Evolutionary conservation across 2,797 vertebrate genomes (phyloP).

Genomic region (Chelon labrosus): DNA sequence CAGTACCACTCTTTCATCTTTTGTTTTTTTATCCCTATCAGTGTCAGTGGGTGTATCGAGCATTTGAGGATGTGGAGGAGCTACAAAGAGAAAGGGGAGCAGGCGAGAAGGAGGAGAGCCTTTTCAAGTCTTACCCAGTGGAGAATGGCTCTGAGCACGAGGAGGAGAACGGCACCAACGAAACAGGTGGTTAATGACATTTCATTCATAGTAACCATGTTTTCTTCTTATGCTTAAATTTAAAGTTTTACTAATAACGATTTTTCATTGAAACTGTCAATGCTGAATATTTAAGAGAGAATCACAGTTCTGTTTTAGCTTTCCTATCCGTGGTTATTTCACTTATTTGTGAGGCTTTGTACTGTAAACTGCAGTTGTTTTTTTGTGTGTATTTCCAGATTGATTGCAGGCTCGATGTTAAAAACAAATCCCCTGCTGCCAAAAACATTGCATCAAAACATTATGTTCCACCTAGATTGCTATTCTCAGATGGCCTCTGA

Average conservation of each 20-base stretch:
- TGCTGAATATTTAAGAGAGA: not conserved
- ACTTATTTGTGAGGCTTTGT: conserved; percentile 7
- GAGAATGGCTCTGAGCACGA: conserved; percentile 82
- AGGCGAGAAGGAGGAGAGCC: conserved; percentile 76
- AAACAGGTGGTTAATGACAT: conserved; percentile 83
- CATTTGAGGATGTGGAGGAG: conserved; percentile 92
- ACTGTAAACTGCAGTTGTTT: conserved; percentile 5
- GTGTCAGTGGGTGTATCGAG: conserved; percentile 94
- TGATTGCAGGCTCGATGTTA: conserved; percentile 10
- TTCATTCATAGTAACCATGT: not conserved
- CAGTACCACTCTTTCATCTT: conserved; percentile 12
- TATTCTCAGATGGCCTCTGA: conserved; percentile 41
- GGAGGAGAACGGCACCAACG: conserved; percentile 83
- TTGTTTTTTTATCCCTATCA: conserved; percentile 53
- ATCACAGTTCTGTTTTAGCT: not conserved
- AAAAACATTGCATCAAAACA: conserved; percentile 27
- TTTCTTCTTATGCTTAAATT: too few species aligned
- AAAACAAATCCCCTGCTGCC: not conserved
- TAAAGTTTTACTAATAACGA: too few species aligned
- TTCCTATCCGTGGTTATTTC: not conserved
- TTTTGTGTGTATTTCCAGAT: conserved; percentile 5
- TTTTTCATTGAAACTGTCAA: not conserved
- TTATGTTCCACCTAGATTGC: conserved; percentile 5
- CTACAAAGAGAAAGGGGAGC: conserved; percentile 44
- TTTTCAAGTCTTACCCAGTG: conserved; percentile 69